phyloP scores from a whole-genome alignment of 1,140 invertebrate genomes.

The Musca vetustissima region DNA sequence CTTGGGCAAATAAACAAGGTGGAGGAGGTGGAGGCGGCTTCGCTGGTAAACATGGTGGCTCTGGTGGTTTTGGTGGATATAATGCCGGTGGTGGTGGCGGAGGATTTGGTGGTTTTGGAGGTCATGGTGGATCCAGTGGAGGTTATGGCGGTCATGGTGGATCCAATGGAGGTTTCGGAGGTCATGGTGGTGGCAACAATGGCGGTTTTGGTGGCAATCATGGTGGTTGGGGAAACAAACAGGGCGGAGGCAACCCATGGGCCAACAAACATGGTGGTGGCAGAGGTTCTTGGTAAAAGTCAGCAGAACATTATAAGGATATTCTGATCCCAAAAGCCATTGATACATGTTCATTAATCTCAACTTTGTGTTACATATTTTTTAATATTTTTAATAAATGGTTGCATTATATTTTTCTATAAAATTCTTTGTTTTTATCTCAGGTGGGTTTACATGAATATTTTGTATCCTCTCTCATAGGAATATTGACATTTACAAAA shows the following conservation, averaged over 20 bases:
- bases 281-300: neutral
- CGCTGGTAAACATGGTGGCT: conserved; percentile 18
- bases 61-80: conserved; percentile 28
- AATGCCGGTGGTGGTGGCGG: neutral
- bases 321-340: no score
- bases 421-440: no score
- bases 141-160: conserved; percentile 29
- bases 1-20: conserved; percentile 2
- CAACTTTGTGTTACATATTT: no score
- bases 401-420: no score
- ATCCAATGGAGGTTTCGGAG: conserved; percentile 3
- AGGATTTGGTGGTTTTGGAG: neutral
- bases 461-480: no score
- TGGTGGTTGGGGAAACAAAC: conserved; percentile 27
- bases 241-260: neutral
- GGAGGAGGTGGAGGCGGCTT: conserved; percentile 27
- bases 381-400: no score
- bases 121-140: conserved; percentile 22
- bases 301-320: no score
- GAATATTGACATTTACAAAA: no score
- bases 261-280: conserved; percentile 17
- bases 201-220: neutral
- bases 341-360: no score
- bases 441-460: no score
- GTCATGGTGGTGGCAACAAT: neutral